These are phyloP conservation scores for Parazoanthus darwini DNA, from an alignment of 92 coral and sea anemone species.

Conservation along the genomic window DNA sequence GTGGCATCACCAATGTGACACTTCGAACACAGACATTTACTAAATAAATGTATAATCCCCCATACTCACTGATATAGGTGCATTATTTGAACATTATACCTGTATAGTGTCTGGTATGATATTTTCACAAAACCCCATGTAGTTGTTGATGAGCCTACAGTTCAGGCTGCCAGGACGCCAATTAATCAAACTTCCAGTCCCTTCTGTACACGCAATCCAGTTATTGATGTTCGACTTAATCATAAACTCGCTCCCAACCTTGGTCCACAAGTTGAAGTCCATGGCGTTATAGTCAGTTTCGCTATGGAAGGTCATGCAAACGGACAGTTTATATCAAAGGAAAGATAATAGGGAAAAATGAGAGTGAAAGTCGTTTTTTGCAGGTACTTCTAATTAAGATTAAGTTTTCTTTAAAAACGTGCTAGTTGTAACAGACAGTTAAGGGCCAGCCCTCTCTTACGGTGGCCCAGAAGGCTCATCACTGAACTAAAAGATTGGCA, in stretches of 20 bases:
- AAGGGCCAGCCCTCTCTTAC: not conserved
- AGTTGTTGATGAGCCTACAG: constrained; percentile 41
- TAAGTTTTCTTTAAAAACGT: not conserved
- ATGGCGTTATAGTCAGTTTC: constrained; percentile 52
- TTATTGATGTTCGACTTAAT: constrained; percentile 59
- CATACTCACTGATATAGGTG: no score
- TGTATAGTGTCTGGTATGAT: constrained; percentile 27
- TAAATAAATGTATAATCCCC: not conserved
- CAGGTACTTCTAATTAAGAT: not conserved
- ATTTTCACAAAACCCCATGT: constrained; percentile 21
- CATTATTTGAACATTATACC: not conserved
- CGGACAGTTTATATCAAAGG: no score
- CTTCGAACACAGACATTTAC: not conserved
- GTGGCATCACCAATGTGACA: no score
- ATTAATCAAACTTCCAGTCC: constrained; percentile 45
- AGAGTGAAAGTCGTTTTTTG: no score
- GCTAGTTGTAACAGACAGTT: not conserved
- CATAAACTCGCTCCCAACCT: constrained; percentile 45
- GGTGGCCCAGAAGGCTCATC: no score
- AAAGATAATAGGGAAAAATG: no score
- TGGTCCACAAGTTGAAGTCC: constrained; percentile 40
- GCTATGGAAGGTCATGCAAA: not conserved
- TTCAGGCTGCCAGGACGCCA: constrained; percentile 28
- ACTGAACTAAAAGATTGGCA: no score
- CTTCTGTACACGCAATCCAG: constrained; percentile 50